phyloP scores from a whole-genome alignment of 2,888 invertebrate genomes.

The Scaptodrosophila latifasciaeformis region DNA sequence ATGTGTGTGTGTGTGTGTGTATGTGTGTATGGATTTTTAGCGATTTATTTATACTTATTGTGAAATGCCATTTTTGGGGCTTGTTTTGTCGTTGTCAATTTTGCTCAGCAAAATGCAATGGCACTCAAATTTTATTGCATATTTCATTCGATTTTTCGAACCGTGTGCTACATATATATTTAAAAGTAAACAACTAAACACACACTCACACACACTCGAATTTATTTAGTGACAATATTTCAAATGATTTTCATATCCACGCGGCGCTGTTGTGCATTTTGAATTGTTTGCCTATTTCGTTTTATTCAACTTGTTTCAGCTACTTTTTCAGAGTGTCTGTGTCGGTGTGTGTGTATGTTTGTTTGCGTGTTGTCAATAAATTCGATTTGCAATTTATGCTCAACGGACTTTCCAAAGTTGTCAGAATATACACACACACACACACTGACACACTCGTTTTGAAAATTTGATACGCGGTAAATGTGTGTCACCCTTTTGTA shows the following conservation, averaged over 20 bases:
- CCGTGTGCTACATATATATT: conserved; percentile 37
- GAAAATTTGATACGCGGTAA: too few species aligned
- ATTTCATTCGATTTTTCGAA: conserved; percentile 64
- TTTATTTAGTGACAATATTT: conserved; percentile 50
- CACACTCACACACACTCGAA: background rate
- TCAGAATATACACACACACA: background rate
- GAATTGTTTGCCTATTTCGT: conserved; percentile 45
- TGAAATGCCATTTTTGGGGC: conserved; percentile 35
- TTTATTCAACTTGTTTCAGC: conserved; percentile 33
- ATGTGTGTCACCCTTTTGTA: too few species aligned
- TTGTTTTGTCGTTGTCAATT: conserved; percentile 5
- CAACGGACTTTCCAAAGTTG: background rate
- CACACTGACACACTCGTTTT: background rate
- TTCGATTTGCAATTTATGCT: conserved; percentile 50
- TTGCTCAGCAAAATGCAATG: conserved; percentile 46
- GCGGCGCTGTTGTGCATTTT: conserved; percentile 11
- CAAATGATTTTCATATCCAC: conserved; percentile 37
- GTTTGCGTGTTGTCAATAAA: conserved; percentile 55
- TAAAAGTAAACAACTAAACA: conserved; percentile 36
- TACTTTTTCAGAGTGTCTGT: too few species aligned
- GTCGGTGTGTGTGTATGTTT: too few species aligned
- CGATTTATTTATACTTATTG: conserved; percentile 39
- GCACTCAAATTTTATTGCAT: conserved; percentile 66
- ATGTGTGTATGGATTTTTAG: conserved; percentile 16
- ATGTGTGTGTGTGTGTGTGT: conserved; percentile 9